Evolutionary conservation across 1,140 invertebrate species (phyloP).

Genomic region (Macrotrachela quadricornifera): DNA sequence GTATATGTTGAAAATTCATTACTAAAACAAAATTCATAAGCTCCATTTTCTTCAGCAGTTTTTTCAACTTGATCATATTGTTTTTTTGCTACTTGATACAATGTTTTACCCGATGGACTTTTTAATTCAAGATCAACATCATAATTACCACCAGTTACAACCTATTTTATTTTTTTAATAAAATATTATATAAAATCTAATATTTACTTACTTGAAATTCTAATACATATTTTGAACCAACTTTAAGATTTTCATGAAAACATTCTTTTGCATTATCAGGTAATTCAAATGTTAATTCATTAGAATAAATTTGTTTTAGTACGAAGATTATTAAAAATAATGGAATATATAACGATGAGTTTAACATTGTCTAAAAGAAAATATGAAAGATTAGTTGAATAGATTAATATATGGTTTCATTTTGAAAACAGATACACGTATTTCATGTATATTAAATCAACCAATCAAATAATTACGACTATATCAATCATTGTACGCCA

Average conservation of each 20-base stretch:
- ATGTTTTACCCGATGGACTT: constrained; percentile 60
- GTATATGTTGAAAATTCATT: constrained; percentile 99
- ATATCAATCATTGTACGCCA: no score
- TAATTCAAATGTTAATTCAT: constrained; percentile 87
- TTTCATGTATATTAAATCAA: no score
- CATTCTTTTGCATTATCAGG: constrained; percentile 92
- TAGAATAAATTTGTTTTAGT: no score
- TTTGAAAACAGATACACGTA: no score
- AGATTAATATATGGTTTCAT: no score
- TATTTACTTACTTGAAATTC: constrained; percentile 97
- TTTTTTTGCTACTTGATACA: constrained; percentile 75
- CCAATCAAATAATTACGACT: no score
- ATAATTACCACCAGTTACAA: constrained; percentile 93
- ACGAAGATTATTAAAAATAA: no score
- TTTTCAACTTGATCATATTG: constrained; percentile 82
- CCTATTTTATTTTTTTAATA: constrained; percentile 36
- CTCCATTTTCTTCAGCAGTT: constrained; percentile 46
- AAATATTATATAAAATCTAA: neutral
- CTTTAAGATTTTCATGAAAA: constrained; percentile 79
- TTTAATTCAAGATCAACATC: constrained; percentile 85
- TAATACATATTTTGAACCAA: constrained; percentile 63
- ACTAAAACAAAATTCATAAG: constrained; percentile 76
- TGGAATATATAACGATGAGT: no score
- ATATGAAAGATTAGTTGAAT: no score
- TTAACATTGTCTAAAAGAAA: no score